Evolutionary conservation across 2,888 invertebrate species (phyloP).

Genomic region (Spisula subtruncata): DNA sequence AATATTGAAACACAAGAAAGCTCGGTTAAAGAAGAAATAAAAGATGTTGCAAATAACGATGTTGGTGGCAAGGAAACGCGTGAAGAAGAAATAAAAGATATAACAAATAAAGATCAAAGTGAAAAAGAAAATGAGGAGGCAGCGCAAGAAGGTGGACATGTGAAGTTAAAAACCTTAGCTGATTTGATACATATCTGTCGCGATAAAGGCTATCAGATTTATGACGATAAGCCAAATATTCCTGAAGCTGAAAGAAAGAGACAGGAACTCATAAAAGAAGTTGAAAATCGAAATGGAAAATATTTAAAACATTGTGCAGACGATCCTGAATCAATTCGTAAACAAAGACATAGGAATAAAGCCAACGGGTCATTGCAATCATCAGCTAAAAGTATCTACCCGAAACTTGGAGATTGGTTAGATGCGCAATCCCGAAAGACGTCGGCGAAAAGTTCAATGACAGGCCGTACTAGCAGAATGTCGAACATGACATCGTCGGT

Average conservation of each 20-base stretch:
- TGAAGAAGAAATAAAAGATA: background rate
- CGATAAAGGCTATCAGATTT: conserved; percentile 53
- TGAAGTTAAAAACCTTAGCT: conserved; percentile 47
- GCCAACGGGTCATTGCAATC: background rate
- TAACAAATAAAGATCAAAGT: background rate
- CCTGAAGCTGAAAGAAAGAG: conserved; percentile 54
- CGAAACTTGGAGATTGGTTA: background rate
- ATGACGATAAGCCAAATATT: conserved; percentile 51
- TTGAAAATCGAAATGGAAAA: background rate
- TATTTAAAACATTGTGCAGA: conserved; percentile 27
- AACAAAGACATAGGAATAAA: background rate
- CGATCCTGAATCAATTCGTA: background rate
- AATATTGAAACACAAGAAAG: too few relatives aligned
- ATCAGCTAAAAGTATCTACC: background rate
- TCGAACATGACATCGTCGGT: conserved; percentile 9
- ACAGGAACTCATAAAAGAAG: background rate
- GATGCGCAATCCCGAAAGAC: background rate
- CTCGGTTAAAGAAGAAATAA: background rate
- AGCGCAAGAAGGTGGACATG: background rate
- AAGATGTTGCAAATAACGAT: background rate
- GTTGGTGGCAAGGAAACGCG: background rate
- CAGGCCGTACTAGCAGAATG: conserved; percentile 17
- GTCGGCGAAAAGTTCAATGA: background rate
- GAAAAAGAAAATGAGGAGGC: background rate
- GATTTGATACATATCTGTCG: conserved; percentile 61